Conservation (phyloP, 2,797 vertebrate genomes). For the Acipenser transmontanus region DNA sequence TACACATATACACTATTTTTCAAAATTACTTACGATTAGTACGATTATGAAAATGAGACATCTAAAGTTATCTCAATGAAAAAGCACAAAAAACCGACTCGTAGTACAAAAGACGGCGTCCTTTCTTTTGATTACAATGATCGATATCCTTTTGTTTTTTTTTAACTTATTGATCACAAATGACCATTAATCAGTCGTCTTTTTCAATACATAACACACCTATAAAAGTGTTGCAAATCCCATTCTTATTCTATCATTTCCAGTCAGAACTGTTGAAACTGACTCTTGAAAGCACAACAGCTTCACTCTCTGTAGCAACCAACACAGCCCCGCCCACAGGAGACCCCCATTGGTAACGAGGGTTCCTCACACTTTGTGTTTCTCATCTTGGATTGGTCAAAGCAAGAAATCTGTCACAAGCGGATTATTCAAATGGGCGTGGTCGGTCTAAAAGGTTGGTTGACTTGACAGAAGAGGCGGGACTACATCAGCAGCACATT, state of each 20-base stretch:
- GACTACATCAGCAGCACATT: too few relatives aligned
- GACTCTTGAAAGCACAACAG: slow-evolving; percentile 33
- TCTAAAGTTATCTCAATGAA: too few relatives aligned
- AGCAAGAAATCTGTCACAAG: accelerated
- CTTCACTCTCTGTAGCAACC: slow-evolving; percentile 47
- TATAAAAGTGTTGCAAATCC: slow-evolving; percentile 3
- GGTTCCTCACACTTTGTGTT: accelerated
- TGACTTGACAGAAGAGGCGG: slow-evolving; percentile 36
- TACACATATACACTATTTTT: too few relatives aligned
- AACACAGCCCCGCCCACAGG: slow-evolving; percentile 27
- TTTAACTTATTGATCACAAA: background rate
- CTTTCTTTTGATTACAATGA: slow-evolving; percentile 11
- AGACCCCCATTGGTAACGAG: slow-evolving; percentile 36
- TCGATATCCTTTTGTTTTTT: background rate
- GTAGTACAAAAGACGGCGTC: slow-evolving; percentile 12
- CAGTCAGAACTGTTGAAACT: slow-evolving; percentile 16
- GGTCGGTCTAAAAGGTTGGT: slow-evolving; percentile 42
- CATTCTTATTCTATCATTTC: slow-evolving; percentile 14
- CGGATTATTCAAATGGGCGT: slow-evolving; percentile 14
- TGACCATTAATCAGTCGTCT: background rate
- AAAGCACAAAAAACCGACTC: background rate
- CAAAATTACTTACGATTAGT: too few relatives aligned
- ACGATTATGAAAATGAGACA: too few relatives aligned
- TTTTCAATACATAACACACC: background rate
- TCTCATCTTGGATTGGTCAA: slow-evolving; percentile 32